phyloP scores from a whole-genome alignment of 1,140 invertebrate genomes.

The Pseudomyrmex gracilis region DNA sequence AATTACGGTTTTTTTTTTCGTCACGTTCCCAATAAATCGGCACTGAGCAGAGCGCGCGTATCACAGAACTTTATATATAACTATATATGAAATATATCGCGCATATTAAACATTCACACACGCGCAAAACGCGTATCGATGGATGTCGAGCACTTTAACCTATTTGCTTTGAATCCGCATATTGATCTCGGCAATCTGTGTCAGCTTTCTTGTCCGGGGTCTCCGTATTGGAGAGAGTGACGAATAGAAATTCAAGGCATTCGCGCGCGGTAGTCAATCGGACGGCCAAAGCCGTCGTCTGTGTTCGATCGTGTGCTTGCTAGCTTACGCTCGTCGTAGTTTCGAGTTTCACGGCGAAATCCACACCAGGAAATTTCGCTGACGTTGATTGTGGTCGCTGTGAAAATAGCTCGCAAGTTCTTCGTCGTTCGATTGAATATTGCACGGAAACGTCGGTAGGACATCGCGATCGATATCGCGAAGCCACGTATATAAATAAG shows the following conservation, averaged over 20 bases:
- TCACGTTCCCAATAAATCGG: too few species aligned
- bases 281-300: conserved; percentile 29
- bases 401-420: neutral
- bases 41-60: too few species aligned
- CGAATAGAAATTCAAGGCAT: conserved; percentile 59
- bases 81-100: neutral
- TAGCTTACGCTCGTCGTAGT: conserved; percentile 20
- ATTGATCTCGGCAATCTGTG: conserved; percentile 53
- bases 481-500: neutral
- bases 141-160: conserved; percentile 54
- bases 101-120: neutral
- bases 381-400: conserved; percentile 35
- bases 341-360: conserved; percentile 26
- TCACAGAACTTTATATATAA: too few species aligned
- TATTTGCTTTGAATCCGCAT: conserved; percentile 61
- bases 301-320: conserved; percentile 1
- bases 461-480: conserved; percentile 1
- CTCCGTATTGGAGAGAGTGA: conserved; percentile 23
- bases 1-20: neutral
- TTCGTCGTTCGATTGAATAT: conserved; percentile 5
- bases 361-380: conserved; percentile 35
- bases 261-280: conserved; percentile 39
- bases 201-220: conserved; percentile 50
- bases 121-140: conserved; percentile 35
- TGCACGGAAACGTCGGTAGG: neutral